These are phyloP conservation scores for Channa maculata DNA, from an alignment of 2,113 vertebrate genomes.

Conservation along the genomic window DNA sequence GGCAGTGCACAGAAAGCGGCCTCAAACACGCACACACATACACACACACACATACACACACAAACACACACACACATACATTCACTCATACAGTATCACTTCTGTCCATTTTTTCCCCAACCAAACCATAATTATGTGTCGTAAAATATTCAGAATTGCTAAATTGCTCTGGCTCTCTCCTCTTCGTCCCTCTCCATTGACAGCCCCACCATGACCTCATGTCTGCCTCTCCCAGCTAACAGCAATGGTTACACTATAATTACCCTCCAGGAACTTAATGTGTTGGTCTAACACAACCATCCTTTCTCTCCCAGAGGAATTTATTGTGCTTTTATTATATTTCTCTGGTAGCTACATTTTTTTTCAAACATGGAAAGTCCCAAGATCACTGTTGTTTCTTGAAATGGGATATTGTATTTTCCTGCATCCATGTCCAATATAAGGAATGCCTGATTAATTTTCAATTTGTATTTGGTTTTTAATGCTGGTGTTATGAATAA, in stretches of 20 bases:
- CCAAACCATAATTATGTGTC: constrained; percentile 80
- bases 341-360: constrained; percentile 30
- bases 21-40: constrained; percentile 32
- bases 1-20: constrained; percentile 42
- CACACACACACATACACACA: constrained; percentile 37
- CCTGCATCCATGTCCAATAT: constrained; percentile 33
- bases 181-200: constrained; percentile 71
- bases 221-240: constrained; percentile 77
- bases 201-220: constrained; percentile 78
- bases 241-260: constrained; percentile 75
- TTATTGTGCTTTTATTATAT: constrained; percentile 64
- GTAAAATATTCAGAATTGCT: constrained; percentile 80
- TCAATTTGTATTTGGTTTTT: constrained; percentile 46
- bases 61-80: neutral
- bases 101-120: constrained; percentile 50
- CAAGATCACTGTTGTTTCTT: constrained; percentile 34
- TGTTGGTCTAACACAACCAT: constrained; percentile 75
- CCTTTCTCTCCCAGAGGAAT: constrained; percentile 66
- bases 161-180: constrained; percentile 76
- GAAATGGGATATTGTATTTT: constrained; percentile 38
- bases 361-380: constrained; percentile 48
- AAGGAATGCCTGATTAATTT: constrained; percentile 29
- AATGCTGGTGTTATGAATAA: constrained; percentile 6
- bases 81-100: constrained; percentile 53
- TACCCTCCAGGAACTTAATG: constrained; percentile 77